Conservation (phyloP, 1,140 invertebrate species). For the Solenopsis fugax region DNA sequence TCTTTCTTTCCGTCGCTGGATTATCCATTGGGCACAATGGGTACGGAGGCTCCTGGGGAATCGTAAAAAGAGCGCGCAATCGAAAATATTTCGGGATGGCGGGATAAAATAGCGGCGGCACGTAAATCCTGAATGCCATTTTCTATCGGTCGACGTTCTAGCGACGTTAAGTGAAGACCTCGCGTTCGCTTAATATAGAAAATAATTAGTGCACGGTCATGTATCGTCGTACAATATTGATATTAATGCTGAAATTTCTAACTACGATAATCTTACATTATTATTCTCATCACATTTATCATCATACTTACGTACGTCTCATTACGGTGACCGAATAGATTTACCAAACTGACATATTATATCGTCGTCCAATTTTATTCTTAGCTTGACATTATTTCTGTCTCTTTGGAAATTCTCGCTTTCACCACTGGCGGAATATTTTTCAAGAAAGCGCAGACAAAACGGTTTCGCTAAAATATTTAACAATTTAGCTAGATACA, state of each 20-base stretch:
- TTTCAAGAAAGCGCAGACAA: no score
- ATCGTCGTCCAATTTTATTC: background rate
- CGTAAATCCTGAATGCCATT: slow-evolving; percentile 61
- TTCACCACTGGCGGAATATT: background rate
- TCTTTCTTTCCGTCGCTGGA: slow-evolving; percentile 65
- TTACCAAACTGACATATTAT: background rate
- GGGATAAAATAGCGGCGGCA: slow-evolving; percentile 47
- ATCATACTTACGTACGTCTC: background rate
- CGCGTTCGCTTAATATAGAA: background rate
- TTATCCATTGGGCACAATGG: slow-evolving; percentile 64
- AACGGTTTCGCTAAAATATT: no score
- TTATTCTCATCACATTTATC: slow-evolving; percentile 5
- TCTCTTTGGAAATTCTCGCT: background rate
- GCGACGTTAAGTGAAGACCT: slow-evolving; percentile 14
- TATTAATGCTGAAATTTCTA: background rate
- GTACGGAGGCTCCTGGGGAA: slow-evolving; percentile 52
- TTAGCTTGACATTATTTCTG: background rate
- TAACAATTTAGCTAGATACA: no score
- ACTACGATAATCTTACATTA: slow-evolving; percentile 1
- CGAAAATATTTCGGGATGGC: slow-evolving; percentile 58
- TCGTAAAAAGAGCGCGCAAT: slow-evolving; percentile 60
- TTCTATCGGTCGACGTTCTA: slow-evolving; percentile 8
- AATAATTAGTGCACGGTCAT: background rate
- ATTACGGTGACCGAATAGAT: background rate
- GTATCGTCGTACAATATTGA: background rate